Evolutionary conservation across 2,113 vertebrate genomes (phyloP), one percentile per base, ranked within the genome.

Genomic region (Syngnathus typhle): DNA sequence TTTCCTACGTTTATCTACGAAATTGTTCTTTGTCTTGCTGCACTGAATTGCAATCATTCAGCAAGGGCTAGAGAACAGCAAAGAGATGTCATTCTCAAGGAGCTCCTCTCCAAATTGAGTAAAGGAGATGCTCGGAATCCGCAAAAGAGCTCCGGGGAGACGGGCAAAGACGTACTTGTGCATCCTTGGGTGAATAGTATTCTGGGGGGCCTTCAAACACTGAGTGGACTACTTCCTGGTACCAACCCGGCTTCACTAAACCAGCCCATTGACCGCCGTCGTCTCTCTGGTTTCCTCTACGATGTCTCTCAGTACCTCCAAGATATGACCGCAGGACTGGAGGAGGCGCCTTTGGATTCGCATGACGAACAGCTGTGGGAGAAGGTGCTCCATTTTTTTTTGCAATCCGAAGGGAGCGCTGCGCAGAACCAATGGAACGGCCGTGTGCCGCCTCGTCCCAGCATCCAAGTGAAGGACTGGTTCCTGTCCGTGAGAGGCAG

Each of bases 271-370:
- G 88, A 92, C 75, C 76, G 86, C 62, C 88, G 88, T 52, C 84
- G 90, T 27, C 89, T 93, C 58, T 93, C 92, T 11, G 86, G 91
- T 60, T 94, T 96, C 75, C 88, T 96, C 49, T 90, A 93, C 82
- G 95, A 95, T 78, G 90, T 94, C 83, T 94, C 94, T 36, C 82
- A 89, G 69, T 93, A 93, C 67, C 91, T 95, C 63, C 91, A 93
- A 66, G 93, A 93, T 78, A 89, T 91, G 86, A 93, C 88, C 4
- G 88, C 87, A 16, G 92, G 91, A 67, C 75, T 91, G 0, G 89
- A 91, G 54, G 88, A 89, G 52, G 74, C 54, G 0, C 85, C 73
- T 0, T 18, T 49, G 0, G 70, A 81, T 55, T 63, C 76, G 43
- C 82, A 86, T 1, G 84, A 90, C 46, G 84, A 89, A 15, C 87